These are phyloP conservation scores for Eupsilia transversa DNA, from an alignment of 2,888 invertebrate genomes.

Conservation along the genomic window DNA sequence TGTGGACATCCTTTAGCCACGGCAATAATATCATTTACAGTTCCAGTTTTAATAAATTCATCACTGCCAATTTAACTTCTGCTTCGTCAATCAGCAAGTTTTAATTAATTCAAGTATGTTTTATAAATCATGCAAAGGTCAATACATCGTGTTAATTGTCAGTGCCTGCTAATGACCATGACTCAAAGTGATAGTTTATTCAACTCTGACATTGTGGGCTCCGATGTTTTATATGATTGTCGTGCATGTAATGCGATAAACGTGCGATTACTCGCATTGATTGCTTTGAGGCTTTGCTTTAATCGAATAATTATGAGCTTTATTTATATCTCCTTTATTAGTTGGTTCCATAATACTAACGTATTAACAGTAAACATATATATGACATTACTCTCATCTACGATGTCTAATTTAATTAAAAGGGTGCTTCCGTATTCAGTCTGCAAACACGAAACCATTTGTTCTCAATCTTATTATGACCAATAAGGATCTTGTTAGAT, in stretches of 20 bases:
- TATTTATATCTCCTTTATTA: slow-evolving; percentile 18
- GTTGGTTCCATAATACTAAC: slow-evolving; percentile 1
- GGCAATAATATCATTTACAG: slow-evolving; percentile 1
- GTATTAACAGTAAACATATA: background rate
- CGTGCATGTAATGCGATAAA: slow-evolving; percentile 31
- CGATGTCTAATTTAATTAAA: slow-evolving; percentile 24
- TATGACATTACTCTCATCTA: background rate
- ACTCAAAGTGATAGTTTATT: slow-evolving; percentile 65
- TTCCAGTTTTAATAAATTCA: slow-evolving; percentile 27
- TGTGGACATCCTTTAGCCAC: slow-evolving; percentile 20
- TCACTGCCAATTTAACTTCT: slow-evolving; percentile 32
- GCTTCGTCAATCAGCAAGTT: slow-evolving; percentile 11
- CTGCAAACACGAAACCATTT: slow-evolving; percentile 24
- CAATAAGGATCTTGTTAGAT: slow-evolving; percentile 34
- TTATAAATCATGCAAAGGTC: slow-evolving; percentile 54
- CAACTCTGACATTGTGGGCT: slow-evolving; percentile 62
- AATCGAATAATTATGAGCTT: background rate
- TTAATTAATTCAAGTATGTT: slow-evolving; percentile 44
- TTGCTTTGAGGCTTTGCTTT: slow-evolving; percentile 15
- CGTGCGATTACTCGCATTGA: slow-evolving; percentile 43
- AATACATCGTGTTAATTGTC: slow-evolving; percentile 54
- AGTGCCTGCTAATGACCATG: slow-evolving; percentile 55
- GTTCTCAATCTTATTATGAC: slow-evolving; percentile 28
- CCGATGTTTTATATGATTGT: slow-evolving; percentile 21
- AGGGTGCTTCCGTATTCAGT: slow-evolving; percentile 30